phyloP scores from a whole-genome alignment of 2,113 vertebrate genomes.

The Nannospalax galili region DNA sequence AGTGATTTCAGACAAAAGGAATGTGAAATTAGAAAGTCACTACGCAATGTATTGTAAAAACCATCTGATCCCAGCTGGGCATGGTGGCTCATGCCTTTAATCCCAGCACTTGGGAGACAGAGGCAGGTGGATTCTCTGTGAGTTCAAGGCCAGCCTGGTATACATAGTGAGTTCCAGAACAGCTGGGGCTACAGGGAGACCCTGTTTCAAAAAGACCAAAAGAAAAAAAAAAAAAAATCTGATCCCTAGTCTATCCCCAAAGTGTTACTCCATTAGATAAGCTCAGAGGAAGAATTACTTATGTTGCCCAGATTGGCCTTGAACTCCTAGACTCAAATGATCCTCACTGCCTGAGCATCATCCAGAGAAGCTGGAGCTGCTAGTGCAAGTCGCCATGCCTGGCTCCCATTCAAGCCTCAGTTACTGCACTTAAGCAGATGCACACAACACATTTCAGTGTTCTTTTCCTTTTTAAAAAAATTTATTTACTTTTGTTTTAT shows the following conservation, averaged over 20 bases:
- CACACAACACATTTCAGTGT: not conserved
- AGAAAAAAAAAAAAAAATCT: too few species aligned
- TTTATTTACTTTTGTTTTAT: too few species aligned
- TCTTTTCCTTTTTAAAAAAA: not conserved
- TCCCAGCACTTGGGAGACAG: too few species aligned
- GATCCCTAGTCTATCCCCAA: not conserved
- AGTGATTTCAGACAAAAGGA: not conserved
- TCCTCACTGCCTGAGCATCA: not conserved
- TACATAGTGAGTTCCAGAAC: too few species aligned
- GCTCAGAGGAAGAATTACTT: not conserved
- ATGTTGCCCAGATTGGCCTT: not conserved
- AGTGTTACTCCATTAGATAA: not conserved
- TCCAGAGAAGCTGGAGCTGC: not conserved
- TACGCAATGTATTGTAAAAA: not conserved
- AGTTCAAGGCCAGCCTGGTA: too few species aligned
- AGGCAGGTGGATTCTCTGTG: too few species aligned
- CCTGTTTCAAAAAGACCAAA: too few species aligned
- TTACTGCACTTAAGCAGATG: not conserved
- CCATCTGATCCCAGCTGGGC: too few species aligned
- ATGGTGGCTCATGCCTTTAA: too few species aligned
- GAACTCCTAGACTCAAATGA: not conserved
- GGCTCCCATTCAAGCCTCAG: not conserved
- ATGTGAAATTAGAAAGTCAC: slow-evolving; percentile 34
- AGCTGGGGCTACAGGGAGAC: too few species aligned
- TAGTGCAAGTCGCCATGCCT: not conserved